Evolutionary conservation across 2,797 vertebrate genomes (phyloP).

Genomic region (Sphenodon punctatus): DNA sequence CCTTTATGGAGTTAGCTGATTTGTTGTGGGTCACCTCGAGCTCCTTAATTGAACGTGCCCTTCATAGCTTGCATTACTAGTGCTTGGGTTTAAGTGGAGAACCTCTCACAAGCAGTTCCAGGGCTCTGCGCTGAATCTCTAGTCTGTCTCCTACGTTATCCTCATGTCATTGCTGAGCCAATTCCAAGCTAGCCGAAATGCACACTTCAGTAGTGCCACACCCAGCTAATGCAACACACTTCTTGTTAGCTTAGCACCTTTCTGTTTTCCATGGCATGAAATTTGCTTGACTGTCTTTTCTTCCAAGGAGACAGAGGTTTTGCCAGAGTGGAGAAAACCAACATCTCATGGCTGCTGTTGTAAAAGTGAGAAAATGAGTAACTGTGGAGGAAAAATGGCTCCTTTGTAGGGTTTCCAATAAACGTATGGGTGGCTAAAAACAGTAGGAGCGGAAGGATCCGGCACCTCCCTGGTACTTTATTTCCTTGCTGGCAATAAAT

Average conservation of each 20-base stretch:
- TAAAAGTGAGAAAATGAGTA: neutral
- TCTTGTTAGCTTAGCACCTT: neutral
- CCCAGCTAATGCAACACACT: conserved; percentile 5
- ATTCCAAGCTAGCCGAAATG: too few relatives aligned
- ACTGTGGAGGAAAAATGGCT: neutral
- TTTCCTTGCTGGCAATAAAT: neutral
- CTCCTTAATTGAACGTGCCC: too few relatives aligned
- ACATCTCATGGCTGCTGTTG: rapidly evolving
- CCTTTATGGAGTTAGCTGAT: too few relatives aligned
- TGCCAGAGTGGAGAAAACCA: neutral
- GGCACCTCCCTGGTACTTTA: rapidly evolving
- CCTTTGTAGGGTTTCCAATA: neutral
- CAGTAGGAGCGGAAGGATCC: rapidly evolving
- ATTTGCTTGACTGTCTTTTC: neutral
- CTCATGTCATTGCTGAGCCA: too few relatives aligned
- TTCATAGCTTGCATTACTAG: too few relatives aligned
- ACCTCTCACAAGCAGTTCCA: too few relatives aligned
- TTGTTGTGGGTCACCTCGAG: too few relatives aligned
- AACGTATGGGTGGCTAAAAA: neutral
- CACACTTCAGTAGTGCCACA: neutral
- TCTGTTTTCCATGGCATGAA: conserved; percentile 38
- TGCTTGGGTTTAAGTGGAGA: too few relatives aligned
- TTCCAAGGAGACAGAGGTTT: conserved; percentile 6
- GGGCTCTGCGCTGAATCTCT: too few relatives aligned
- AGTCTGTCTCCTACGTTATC: neutral